These are phyloP conservation scores for Polyodon spathula DNA, from an alignment of 2,113 vertebrate genomes.

Conservation along the genomic window DNA sequence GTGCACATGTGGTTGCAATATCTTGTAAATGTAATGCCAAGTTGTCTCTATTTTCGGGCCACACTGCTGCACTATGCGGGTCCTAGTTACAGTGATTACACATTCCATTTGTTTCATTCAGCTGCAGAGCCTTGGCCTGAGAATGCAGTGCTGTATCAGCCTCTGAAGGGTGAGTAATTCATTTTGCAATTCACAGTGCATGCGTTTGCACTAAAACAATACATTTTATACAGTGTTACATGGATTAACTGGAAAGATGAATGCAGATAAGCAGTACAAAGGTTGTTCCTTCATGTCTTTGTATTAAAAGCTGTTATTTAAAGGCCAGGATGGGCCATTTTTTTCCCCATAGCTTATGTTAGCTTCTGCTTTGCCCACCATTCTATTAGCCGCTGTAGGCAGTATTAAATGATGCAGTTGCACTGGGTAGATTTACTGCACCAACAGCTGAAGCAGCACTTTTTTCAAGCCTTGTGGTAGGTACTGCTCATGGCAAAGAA, in stretches of 20 bases:
- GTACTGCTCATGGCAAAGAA: constrained; percentile 60
- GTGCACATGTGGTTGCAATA: too few species aligned
- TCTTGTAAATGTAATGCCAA: too few species aligned
- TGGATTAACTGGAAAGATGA: background rate
- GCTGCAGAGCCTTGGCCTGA: constrained; percentile 69
- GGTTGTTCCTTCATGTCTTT: too few species aligned
- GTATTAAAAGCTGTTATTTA: too few species aligned
- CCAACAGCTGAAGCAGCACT: constrained; percentile 70
- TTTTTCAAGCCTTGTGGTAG: constrained; percentile 74
- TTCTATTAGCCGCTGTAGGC: constrained; percentile 66
- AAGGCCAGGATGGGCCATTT: too few species aligned
- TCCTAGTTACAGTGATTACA: constrained; percentile 1
- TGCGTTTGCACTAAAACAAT: background rate
- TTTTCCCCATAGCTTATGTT: background rate
- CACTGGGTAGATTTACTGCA: constrained; percentile 73
- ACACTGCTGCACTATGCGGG: background rate
- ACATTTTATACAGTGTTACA: background rate
- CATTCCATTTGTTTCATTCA: constrained; percentile 22
- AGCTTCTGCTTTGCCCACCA: constrained; percentile 57
- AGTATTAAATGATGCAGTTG: constrained; percentile 66
- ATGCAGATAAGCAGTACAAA: background rate
- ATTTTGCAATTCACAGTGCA: constrained; percentile 3
- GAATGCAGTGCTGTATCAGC: constrained; percentile 60
- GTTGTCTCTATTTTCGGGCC: background rate
- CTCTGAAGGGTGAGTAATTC: constrained; percentile 47